phyloP scores from a whole-genome alignment of 2,113 vertebrate genomes.

The Canis aureus region DNA sequence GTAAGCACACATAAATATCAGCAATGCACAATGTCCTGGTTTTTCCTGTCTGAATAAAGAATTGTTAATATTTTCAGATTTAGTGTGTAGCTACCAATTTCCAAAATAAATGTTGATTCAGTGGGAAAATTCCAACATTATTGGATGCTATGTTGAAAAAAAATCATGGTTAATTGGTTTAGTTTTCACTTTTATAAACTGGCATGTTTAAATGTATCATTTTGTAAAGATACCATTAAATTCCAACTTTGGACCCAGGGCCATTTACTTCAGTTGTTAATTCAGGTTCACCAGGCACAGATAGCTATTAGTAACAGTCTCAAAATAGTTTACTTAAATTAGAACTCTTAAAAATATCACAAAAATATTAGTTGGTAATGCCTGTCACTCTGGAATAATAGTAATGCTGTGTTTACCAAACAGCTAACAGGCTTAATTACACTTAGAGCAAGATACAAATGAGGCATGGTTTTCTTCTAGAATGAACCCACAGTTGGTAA shows the following conservation, averaged over 20 bases:
- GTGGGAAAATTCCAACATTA: neutral
- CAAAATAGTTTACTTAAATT: neutral
- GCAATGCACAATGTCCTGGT: neutral
- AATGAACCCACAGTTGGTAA: neutral
- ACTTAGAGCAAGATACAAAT: neutral
- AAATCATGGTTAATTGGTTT: neutral
- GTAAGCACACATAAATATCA: neutral
- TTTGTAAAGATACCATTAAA: neutral
- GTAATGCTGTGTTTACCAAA: neutral
- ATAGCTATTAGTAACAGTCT: neutral
- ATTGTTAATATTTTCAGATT: slow-evolving; percentile 15
- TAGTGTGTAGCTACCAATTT: neutral
- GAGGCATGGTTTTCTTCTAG: neutral
- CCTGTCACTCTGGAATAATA: neutral
- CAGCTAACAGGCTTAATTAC: neutral
- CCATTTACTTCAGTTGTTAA: neutral
- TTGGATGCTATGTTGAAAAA: neutral
- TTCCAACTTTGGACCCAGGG: neutral
- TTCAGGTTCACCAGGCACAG: neutral
- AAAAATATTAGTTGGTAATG: neutral
- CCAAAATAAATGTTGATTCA: slow-evolving; percentile 54
- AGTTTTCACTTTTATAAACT: neutral
- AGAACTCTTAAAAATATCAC: neutral
- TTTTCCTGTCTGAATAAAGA: neutral
- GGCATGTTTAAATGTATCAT: neutral